These are phyloP conservation scores for Malurus alboscapulatus DNA, from an alignment of 2,113 vertebrate genomes.

Conservation along the genomic window DNA sequence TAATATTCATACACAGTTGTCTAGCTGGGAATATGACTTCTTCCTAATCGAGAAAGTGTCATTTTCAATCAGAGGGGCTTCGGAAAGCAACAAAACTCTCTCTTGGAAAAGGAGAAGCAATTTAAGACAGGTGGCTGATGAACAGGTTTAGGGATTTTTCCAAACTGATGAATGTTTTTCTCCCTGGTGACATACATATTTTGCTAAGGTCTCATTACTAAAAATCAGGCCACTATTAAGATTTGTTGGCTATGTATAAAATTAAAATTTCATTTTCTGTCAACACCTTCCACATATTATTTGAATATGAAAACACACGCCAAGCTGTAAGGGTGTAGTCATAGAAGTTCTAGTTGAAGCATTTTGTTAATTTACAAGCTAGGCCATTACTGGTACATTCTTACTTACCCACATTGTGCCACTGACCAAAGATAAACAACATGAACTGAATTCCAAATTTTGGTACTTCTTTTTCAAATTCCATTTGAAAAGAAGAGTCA, in stretches of 20 bases:
- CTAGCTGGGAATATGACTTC: slow-evolving; percentile 51
- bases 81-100: slow-evolving; percentile 27
- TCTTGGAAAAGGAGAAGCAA: slow-evolving; percentile 51
- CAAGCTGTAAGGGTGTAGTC: slow-evolving; percentile 37
- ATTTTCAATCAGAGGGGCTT: slow-evolving; percentile 42
- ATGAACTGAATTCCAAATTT: not conserved
- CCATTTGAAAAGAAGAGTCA: not conserved
- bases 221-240: slow-evolving; percentile 66
- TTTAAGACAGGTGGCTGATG: slow-evolving; percentile 63
- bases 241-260: slow-evolving; percentile 64
- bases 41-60: slow-evolving; percentile 29
- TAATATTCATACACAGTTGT: slow-evolving; percentile 62
- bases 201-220: slow-evolving; percentile 66
- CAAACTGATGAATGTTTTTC: slow-evolving; percentile 60
- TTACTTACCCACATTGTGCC: not conserved
- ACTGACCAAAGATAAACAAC: not conserved
- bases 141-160: slow-evolving; percentile 69
- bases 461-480: not conserved
- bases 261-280: slow-evolving; percentile 68
- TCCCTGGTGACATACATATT: slow-evolving; percentile 53
- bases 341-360: not conserved
- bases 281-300: slow-evolving; percentile 63
- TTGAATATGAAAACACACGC: slow-evolving; percentile 55
- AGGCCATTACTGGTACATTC: not conserved
- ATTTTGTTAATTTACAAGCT: slow-evolving; percentile 2